Evolutionary conservation across 1,140 invertebrate species (phyloP).

Genomic region (Nephila pilipes): DNA sequence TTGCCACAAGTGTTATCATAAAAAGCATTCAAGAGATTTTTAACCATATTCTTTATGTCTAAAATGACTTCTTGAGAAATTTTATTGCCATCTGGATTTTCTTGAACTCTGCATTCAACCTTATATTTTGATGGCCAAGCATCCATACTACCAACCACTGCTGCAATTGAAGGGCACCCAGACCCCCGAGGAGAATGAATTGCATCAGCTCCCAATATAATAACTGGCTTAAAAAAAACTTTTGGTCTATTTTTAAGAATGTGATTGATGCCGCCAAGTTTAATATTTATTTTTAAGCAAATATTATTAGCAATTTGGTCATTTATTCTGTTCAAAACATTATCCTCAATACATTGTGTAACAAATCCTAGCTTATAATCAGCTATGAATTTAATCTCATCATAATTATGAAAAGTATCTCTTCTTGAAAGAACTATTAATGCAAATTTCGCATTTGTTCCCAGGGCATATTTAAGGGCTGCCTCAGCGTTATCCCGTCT

Average conservation of each 20-base stretch:
- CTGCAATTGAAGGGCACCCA: conserved; percentile 90
- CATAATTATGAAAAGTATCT: conserved; percentile 57
- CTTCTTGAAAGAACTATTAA: conserved; percentile 52
- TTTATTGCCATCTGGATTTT: conserved; percentile 52
- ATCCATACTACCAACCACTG: conserved; percentile 82
- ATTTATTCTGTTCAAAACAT: conserved; percentile 82
- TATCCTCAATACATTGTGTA: conserved; percentile 88
- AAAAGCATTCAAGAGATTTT: conserved; percentile 57
- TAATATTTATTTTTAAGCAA: conserved; percentile 91
- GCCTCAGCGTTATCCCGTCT: not conserved
- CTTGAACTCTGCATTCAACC: conserved; percentile 70
- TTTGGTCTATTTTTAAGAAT: conserved; percentile 80
- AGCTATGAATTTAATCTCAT: conserved; percentile 86
- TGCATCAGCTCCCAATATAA: conserved; percentile 92
- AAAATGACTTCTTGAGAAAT: conserved; percentile 70
- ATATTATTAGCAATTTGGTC: conserved; percentile 86
- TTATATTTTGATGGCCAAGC: conserved; percentile 69
- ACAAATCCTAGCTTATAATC: conserved; percentile 88
- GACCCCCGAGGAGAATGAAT: conserved; percentile 89
- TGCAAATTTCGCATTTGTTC: conserved; percentile 44
- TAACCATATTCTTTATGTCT: conserved; percentile 86
- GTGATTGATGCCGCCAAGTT: conserved; percentile 92
- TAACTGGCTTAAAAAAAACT: conserved; percentile 82
- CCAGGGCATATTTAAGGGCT: conserved; percentile 14
- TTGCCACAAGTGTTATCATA: conserved; percentile 54